phyloP scores from a whole-genome alignment of 2,113 vertebrate genomes.

The Mesoclemmys tuberculata region DNA sequence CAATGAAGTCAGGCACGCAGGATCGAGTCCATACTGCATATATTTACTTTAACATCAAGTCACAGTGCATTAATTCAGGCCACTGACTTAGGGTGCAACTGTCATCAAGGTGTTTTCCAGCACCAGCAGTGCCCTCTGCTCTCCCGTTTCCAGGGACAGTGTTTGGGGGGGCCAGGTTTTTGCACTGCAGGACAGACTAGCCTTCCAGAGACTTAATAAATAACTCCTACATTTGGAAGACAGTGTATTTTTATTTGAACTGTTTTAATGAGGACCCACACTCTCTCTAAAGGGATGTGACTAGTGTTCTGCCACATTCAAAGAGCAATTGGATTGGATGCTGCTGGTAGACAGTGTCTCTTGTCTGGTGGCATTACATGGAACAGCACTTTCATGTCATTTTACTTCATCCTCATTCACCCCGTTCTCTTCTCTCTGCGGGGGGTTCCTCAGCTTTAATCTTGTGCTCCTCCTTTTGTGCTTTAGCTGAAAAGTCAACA shows the following conservation, averaged over 20 bases:
- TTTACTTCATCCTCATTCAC: conserved; percentile 27
- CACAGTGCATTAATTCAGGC: not conserved
- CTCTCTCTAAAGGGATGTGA: not conserved
- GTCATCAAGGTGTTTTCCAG: not conserved
- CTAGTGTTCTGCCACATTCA: not conserved
- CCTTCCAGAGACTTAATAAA: not conserved
- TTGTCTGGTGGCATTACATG: not conserved
- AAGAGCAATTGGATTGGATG: not conserved
- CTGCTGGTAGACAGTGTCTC: not conserved
- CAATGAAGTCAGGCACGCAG: not conserved
- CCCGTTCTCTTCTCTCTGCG: not conserved
- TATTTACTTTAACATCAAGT: not conserved
- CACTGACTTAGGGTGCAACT: not conserved
- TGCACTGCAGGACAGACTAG: not conserved
- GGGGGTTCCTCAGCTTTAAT: not conserved
- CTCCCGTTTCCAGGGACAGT: not conserved
- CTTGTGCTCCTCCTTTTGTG: not conserved
- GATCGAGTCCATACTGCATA: not conserved
- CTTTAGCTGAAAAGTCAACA: conserved; percentile 55
- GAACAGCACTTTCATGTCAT: not conserved
- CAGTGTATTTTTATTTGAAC: conserved; percentile 22
- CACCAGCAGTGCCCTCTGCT: not conserved
- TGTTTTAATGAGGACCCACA: not conserved
- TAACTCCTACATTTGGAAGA: not conserved
- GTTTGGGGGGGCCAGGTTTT: not conserved